Evolutionary conservation across 1,140 invertebrate species (phyloP).

Genomic region (Aporrectodea caliginosa): DNA sequence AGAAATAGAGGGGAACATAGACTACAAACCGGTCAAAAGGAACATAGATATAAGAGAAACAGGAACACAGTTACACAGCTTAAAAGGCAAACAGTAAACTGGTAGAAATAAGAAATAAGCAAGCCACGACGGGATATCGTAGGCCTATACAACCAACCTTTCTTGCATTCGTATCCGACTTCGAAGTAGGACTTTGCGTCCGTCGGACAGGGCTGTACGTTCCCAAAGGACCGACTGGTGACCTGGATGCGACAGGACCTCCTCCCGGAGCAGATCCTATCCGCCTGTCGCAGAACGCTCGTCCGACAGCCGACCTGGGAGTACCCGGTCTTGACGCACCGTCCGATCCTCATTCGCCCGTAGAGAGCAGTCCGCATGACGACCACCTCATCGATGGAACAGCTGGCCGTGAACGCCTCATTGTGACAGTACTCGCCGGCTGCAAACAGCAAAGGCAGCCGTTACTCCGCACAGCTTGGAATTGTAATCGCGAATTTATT

Average conservation of each 20-base stretch:
- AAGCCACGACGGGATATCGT: no score
- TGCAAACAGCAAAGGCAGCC: no score
- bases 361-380: slow-evolving; percentile 18
- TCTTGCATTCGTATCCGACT: not conserved
- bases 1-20: no score
- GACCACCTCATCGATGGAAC: slow-evolving; percentile 10
- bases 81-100: no score
- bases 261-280: slow-evolving; percentile 19
- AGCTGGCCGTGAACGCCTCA: slow-evolving; percentile 17
- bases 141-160: no score
- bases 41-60: no score
- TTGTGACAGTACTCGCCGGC: slow-evolving; percentile 22
- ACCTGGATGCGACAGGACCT: slow-evolving; percentile 17
- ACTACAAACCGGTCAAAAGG: no score
- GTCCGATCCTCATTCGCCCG: slow-evolving; percentile 13
- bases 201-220: not conserved
- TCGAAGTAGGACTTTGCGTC: not conserved
- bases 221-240: not conserved
- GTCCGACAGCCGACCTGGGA: slow-evolving; percentile 13
- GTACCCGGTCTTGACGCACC: slow-evolving; percentile 11
- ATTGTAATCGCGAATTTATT: no score
- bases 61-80: no score
- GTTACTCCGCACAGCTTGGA: no score
- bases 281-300: slow-evolving; percentile 13
- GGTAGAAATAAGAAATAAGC: no score